These are phyloP conservation scores for Pedetes capensis DNA, from an alignment of 2,113 vertebrate genomes.

Conservation along the genomic window DNA sequence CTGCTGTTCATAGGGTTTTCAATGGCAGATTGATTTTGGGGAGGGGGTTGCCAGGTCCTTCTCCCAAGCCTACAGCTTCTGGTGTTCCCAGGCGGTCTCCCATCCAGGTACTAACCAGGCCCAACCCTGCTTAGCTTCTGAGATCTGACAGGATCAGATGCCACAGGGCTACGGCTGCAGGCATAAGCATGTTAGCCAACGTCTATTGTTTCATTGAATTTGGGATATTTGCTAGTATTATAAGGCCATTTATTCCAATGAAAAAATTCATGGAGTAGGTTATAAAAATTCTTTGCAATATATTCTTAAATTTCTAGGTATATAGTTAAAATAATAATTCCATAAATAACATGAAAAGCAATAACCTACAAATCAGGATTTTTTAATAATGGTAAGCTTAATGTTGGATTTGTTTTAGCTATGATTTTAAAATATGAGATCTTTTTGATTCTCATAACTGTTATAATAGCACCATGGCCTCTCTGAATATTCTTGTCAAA, in stretches of 20 bases:
- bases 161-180: too few species aligned
- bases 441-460: neutral
- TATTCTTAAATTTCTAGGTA: neutral
- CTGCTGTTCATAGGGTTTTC: too few species aligned
- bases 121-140: too few species aligned
- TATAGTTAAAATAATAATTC: constrained; percentile 8
- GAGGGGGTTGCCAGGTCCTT: too few species aligned
- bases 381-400: neutral
- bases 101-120: too few species aligned
- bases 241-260: neutral
- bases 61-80: too few species aligned
- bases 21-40: too few species aligned
- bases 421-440: neutral
- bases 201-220: neutral
- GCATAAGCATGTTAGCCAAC: too few species aligned
- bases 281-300: neutral
- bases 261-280: constrained; percentile 56
- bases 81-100: too few species aligned
- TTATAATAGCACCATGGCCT: neutral
- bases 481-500: constrained; percentile 12
- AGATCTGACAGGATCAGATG: too few species aligned
- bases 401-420: neutral
- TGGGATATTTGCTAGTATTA: constrained; percentile 30
- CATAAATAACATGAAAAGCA: neutral
- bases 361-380: neutral